Percentiles rank a stretch among this genome's conserved stretches.
Evolutionary conservation across 1,140 invertebrate species (phyloP).

Genomic region (Ptiloglossa arizonensis): DNA sequence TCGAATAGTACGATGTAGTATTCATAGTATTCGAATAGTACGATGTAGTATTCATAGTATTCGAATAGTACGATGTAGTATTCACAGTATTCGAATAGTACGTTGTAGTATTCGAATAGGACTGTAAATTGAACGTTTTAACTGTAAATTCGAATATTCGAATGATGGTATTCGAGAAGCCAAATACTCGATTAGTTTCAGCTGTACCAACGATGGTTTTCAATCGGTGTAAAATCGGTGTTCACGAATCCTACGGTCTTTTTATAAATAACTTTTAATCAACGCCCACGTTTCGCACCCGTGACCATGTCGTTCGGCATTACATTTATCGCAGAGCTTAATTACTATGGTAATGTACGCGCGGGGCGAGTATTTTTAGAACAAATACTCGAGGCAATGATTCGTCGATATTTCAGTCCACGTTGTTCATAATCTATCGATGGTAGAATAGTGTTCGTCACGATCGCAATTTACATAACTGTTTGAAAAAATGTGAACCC

Average conservation of each 20-base stretch:
- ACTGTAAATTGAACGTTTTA: too few species aligned
- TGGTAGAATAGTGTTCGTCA: not conserved
- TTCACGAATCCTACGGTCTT: not conserved
- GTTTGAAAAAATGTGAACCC: too few species aligned
- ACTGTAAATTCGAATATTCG: too few species aligned
- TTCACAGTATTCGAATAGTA: too few species aligned
- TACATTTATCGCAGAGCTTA: conserved; percentile 3
- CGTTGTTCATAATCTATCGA: not conserved
- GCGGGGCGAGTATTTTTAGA: not conserved
- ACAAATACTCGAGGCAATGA: not conserved
- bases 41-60: too few species aligned
- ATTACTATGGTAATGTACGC: conserved; percentile 26
- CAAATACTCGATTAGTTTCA: not conserved
- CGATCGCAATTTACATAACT: not conserved
- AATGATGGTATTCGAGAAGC: too few species aligned
- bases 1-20: too few species aligned
- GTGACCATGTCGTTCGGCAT: not conserved
- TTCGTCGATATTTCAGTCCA: not conserved
- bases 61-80: too few species aligned
- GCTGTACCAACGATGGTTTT: too few species aligned
- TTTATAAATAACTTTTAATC: conserved; percentile 13
- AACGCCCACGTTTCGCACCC: not conserved
- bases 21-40: too few species aligned
- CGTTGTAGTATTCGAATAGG: too few species aligned
- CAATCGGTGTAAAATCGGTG: too few species aligned